Percentiles rank a stretch among this genome's conserved stretches.
Conservation (phyloP, 2,113 vertebrate genomes). For the Colistium nudipinnis region DNA sequence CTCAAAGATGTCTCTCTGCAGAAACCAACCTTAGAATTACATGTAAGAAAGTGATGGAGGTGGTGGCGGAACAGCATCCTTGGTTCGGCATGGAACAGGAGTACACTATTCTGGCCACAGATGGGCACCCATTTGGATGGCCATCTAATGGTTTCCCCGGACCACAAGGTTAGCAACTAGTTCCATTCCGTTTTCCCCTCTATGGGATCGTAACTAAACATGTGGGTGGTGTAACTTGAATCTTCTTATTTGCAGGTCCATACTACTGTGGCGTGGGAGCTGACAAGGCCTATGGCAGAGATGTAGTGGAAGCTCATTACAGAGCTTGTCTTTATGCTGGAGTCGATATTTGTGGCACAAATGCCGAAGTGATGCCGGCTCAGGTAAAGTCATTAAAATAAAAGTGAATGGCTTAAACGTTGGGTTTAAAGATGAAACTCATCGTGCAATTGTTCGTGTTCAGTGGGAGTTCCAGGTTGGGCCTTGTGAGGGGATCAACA, state of each 20-base stretch:
- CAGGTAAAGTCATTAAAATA: constrained; percentile 84
- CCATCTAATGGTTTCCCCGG: constrained; percentile 97
- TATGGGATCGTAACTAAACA: background rate
- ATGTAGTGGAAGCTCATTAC: constrained; percentile 96
- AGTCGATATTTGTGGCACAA: constrained; percentile 92
- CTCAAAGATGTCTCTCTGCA: constrained; percentile 41
- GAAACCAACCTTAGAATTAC: constrained; percentile 91
- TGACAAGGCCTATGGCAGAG: constrained; percentile 95
- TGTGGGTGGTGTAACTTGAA: constrained; percentile 1
- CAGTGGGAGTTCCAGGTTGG: constrained; percentile 97
- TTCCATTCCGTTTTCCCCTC: fast-evolving
- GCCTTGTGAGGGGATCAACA: constrained; percentile 91
- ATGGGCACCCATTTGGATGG: constrained; percentile 97
- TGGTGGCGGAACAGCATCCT: constrained; percentile 89
- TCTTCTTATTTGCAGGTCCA: constrained; percentile 81
- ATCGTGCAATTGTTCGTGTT: background rate
- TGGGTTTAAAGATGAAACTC: background rate
- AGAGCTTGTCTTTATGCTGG: constrained; percentile 95
- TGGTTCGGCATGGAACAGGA: constrained; percentile 99
- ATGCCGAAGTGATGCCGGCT: constrained; percentile 98
- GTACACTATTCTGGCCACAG: constrained; percentile 93
- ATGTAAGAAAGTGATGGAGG: constrained; percentile 92
- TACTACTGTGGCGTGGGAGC: constrained; percentile 98
- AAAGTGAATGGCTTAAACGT: background rate
- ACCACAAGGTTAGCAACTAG: constrained; percentile 87